A percentile compares a stretch with the other conserved stretches of the same genome.
Conservation (phyloP, 2,797 vertebrate species). For the Lacerta viridis region DNA sequence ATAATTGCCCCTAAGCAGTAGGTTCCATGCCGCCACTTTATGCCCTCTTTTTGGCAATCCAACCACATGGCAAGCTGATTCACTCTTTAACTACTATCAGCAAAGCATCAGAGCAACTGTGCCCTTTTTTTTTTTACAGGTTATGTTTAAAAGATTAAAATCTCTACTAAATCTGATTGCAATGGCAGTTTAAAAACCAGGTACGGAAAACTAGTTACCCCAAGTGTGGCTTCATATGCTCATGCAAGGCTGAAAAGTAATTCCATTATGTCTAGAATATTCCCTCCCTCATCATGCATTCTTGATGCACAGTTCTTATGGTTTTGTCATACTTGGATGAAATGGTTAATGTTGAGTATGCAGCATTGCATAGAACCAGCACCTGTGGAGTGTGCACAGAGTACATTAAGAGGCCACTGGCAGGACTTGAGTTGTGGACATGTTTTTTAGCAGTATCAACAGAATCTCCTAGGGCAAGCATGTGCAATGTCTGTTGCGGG, state of each 20-base stretch:
- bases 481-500: too few species aligned
- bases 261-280: neutral
- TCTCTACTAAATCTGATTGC: too few species aligned
- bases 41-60: neutral
- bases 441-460: neutral
- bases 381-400: neutral
- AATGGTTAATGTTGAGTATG: neutral
- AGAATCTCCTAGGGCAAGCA: too few species aligned
- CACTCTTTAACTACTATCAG: neutral
- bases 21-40: neutral
- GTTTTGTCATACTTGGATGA: neutral
- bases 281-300: neutral
- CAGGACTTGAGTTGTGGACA: neutral
- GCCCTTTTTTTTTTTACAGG: neutral
- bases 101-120: neutral
- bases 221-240: neutral
- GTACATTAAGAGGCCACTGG: neutral
- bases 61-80: neutral
- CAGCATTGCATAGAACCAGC: neutral
- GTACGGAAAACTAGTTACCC: neutral
- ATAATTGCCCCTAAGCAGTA: neutral
- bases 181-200: neutral
- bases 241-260: neutral
- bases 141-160: too few species aligned
- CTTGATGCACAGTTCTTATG: neutral